Conservation (phyloP, 2,888 invertebrate genomes). For the Idaea biselata region DNA sequence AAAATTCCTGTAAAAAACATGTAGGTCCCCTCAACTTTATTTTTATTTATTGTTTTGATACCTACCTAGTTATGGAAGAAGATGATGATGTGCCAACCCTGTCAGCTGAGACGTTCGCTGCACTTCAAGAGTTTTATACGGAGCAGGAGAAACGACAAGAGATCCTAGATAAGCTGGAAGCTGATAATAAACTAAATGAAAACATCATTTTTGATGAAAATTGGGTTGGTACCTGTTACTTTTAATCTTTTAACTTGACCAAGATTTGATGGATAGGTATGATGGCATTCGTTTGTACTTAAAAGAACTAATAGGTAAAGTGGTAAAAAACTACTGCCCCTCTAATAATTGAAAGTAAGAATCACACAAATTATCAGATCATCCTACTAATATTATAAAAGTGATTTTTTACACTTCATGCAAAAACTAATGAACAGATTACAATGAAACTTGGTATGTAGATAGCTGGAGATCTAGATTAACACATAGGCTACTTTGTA, state of each 20-base stretch:
- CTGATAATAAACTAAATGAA: constrained; percentile 64
- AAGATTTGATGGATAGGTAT: not conserved
- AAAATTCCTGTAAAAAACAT: not conserved
- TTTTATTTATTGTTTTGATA: constrained; percentile 8
- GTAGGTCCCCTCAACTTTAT: not conserved
- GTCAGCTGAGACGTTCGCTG: constrained; percentile 86
- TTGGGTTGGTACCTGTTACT: constrained; percentile 82
- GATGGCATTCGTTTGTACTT: not conserved
- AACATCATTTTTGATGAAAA: constrained; percentile 86
- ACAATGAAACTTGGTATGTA: no score
- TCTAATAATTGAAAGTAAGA: no score
- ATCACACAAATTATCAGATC: no score
- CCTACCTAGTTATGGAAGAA: constrained; percentile 53
- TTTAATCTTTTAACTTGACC: not conserved
- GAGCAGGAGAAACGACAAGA: constrained; percentile 85
- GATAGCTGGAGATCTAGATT: no score
- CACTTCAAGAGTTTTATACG: constrained; percentile 87
- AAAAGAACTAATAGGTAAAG: not conserved
- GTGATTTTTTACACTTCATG: no score
- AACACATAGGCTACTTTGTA: no score
- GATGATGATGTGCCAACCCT: constrained; percentile 84
- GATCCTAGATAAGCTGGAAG: constrained; percentile 70
- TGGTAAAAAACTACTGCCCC: no score
- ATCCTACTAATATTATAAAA: no score
- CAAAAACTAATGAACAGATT: no score